Evolutionary conservation across 2,888 invertebrate species (phyloP).

Genomic region (Synanthedon vespiformis): DNA sequence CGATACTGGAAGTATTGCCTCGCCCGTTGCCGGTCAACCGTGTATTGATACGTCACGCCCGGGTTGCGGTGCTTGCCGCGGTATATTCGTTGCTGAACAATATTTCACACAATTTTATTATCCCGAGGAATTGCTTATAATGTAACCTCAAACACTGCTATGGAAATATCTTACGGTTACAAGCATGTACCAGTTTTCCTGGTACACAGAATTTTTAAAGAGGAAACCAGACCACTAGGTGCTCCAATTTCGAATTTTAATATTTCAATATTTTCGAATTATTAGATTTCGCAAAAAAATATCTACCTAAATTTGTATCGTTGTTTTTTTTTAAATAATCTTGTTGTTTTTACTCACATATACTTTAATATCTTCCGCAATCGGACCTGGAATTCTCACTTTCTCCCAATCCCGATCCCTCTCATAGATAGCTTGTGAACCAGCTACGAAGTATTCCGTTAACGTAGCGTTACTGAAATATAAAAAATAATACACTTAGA

Average conservation of each 20-base stretch:
- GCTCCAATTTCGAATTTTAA: too few species aligned
- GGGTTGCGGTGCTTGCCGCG: constrained; percentile 81
- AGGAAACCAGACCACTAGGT: too few species aligned
- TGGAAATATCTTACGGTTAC: too few species aligned
- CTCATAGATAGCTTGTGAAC: constrained; percentile 82
- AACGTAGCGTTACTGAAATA: constrained; percentile 72
- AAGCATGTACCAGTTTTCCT: too few species aligned
- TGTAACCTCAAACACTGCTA: too few species aligned
- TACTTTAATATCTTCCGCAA: constrained; percentile 82
- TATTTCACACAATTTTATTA: background rate
- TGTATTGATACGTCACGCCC: constrained; percentile 87
- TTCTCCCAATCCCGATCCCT: constrained; percentile 83
- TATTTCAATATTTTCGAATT: background rate
- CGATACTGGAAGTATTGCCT: constrained; percentile 78
- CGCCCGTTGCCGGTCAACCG: constrained; percentile 68
- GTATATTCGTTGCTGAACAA: constrained; percentile 72
- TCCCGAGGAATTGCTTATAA: too few species aligned
- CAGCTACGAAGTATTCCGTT: constrained; percentile 86
- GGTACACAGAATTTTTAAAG: too few species aligned
- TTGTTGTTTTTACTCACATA: constrained; percentile 71
- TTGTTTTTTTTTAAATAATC: too few species aligned
- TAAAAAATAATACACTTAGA: too few species aligned
- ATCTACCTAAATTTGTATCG: too few species aligned
- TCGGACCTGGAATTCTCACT: constrained; percentile 84
- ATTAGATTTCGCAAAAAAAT: background rate